Evolutionary conservation across 2,797 vertebrate genomes (phyloP), one percentile per base, ranked within the genome.

Genomic region (Lutjanus argentimaculatus): DNA sequence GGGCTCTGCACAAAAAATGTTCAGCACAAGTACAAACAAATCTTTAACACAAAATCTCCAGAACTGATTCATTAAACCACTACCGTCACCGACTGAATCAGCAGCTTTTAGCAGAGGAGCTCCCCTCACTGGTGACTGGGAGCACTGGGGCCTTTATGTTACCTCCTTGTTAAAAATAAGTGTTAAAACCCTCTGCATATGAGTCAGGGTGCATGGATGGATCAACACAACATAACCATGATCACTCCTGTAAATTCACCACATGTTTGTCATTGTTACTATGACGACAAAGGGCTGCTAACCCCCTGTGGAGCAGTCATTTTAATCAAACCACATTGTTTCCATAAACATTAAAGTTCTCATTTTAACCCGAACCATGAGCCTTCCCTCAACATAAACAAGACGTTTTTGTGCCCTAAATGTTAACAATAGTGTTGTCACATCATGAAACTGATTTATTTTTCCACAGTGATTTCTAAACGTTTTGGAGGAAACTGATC

Each of bases 71-170:
- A 52, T 8, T 65, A 52, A 58, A 25, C 57, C 30, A 42, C 11
- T 40, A 1, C 8, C 42, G 52, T 21, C 30, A 36, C 30, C 6
- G 30, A 36, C 30, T 36, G 30, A 36, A 36, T 36, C 30, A 36
- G 30, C 30, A 22, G n/a, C 12, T 25, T 58, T 51, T 40, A 49
- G 67, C 68, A 2, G 8, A 19, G 14, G 45, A 72, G 76, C 68
- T 43, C 61, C 51, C 67, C 67, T 57, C 30, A 63, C 49, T 64
- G 42, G 75, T 51, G 55, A 59, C 64, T 15, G 53, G 22, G 51
- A 36, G 51, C 72, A 72, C 30, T 4, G 10, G 2, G 16, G 46
- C 22, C 46, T 12, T 58, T 45, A 22, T 12, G 22, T 58, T 36
- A 15, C 13, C 21, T 49, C 8, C 36, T 30, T 6, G 15, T 48